Evolutionary conservation across 2,113 vertebrate genomes (phyloP).

Genomic region (Albula glossodonta): DNA sequence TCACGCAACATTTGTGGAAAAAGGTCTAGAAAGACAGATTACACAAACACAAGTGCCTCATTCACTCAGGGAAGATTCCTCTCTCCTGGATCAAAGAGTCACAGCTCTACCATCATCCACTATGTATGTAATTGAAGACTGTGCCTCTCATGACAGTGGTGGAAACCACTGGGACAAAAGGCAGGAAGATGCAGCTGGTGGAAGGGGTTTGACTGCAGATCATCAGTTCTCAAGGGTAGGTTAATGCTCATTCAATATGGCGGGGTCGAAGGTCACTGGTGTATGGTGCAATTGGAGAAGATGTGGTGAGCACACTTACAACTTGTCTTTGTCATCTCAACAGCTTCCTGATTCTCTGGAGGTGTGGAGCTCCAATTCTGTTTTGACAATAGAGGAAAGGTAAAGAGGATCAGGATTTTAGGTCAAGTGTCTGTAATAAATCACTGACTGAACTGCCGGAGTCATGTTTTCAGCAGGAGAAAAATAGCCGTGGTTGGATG

Average conservation of each 20-base stretch:
- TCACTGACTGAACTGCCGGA: not conserved
- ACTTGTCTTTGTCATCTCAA: slow-evolving; percentile 19
- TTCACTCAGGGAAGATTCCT: not conserved
- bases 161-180: not conserved
- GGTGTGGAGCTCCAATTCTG: not conserved
- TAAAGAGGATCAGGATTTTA: not conserved
- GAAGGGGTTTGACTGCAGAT: not conserved
- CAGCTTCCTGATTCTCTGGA: slow-evolving; percentile 26
- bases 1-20: not conserved
- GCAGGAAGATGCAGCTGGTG: not conserved
- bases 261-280: not conserved
- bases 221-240: not conserved
- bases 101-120: not conserved
- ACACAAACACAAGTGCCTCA: too few species aligned
- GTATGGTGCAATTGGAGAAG: slow-evolving; percentile 3
- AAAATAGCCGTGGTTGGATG: not conserved
- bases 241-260: not conserved
- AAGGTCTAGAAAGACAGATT: not conserved
- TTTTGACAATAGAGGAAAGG: slow-evolving; percentile 27
- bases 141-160: not conserved
- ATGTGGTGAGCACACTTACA: not conserved
- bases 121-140: not conserved
- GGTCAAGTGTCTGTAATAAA: slow-evolving; percentile 16
- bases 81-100: not conserved
- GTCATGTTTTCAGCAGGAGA: not conserved